These are phyloP conservation scores for Ichneumoninae sp. DNA, from an alignment of 2,888 invertebrate genomes.

Conservation along the genomic window DNA sequence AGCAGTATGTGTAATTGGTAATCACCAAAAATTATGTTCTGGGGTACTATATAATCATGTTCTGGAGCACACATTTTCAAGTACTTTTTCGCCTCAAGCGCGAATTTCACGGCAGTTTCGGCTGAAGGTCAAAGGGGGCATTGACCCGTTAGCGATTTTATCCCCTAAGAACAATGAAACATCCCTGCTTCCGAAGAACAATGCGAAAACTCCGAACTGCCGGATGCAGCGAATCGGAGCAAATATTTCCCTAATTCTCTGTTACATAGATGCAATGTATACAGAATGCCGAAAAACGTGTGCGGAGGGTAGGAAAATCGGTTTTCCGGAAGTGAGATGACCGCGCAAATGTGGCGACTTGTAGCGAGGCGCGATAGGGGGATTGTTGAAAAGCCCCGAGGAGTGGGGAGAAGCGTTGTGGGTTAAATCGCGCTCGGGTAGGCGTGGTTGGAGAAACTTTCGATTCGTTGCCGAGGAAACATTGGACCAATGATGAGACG, in stretches of 20 bases:
- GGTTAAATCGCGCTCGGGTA: constrained; percentile 41
- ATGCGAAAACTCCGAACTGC: too few species aligned
- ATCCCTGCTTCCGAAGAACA: too few species aligned
- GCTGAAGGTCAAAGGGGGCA: background rate
- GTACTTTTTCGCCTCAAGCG: too few species aligned
- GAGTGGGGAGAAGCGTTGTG: constrained; percentile 59
- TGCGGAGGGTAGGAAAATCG: background rate
- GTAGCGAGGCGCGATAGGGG: constrained; percentile 18
- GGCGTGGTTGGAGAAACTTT: constrained; percentile 66
- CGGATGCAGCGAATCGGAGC: background rate
- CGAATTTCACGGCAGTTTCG: background rate
- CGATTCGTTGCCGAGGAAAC: constrained; percentile 70
- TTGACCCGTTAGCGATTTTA: background rate
- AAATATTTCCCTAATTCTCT: background rate
- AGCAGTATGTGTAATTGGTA: background rate
- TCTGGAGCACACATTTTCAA: background rate
- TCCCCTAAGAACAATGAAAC: background rate
- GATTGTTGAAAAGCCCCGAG: constrained; percentile 27
- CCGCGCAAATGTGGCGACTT: background rate
- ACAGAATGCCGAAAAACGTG: background rate
- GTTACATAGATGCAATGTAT: background rate
- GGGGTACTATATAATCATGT: too few species aligned
- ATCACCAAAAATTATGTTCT: too few species aligned
- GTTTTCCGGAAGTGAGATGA: constrained; percentile 3
- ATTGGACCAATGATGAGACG: constrained; percentile 71